Base-by-base conservation (phyloP, 1,140 invertebrate genomes). In the Centruroides sculpturatus region DNA sequence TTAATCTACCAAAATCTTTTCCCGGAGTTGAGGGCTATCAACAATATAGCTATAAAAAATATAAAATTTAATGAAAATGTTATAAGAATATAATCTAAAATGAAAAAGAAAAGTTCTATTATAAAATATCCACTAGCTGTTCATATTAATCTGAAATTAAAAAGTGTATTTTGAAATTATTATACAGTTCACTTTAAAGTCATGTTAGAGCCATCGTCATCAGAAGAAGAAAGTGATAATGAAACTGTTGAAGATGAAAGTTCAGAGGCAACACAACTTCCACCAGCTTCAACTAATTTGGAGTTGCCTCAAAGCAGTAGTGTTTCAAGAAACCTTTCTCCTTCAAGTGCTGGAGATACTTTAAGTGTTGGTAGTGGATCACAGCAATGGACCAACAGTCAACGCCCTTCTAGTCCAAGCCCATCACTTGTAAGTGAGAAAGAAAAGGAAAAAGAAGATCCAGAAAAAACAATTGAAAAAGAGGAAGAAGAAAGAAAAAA, bases 341-440 rank as follows among this genome's bases (percentile, higher is more conserved):
- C 66, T 52, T 62, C 73, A 54, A 75, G 74, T 69, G 75, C 72
- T 47, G 66, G 60, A 13, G 75, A 76, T 68, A 76, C 74, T 64
- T 67, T 76, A 59, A 77, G 74, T 68, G 71, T 74, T 51, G 66
- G 67, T 53, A 69, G 71, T 59, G 69, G 72, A 56, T 64, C 69
- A 58, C 72, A 74, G 66, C 71, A 72, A 23, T 62, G 77, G 57
- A 72, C 74, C 48, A 74, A 73, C 71, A 77, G 87, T 63, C 83
- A 85, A 56, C 77, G 87, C 62, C 87, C 87, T 7, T 83, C 83
- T 46, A 89, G 86, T 67, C 87, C 89, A 8, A 89, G 86, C 61
- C 87, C 87, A 5, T 89, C 87, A 8, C 75, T 87, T 56, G 80
- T 82, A 48, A 88, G 85, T 68, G 58, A 64, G 35, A 60, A 66